Percentiles rank a stretch among this genome's conserved stretches.
phyloP scores from a whole-genome alignment of 2,797 vertebrate species.

The Chaetodon trifasciatus region DNA sequence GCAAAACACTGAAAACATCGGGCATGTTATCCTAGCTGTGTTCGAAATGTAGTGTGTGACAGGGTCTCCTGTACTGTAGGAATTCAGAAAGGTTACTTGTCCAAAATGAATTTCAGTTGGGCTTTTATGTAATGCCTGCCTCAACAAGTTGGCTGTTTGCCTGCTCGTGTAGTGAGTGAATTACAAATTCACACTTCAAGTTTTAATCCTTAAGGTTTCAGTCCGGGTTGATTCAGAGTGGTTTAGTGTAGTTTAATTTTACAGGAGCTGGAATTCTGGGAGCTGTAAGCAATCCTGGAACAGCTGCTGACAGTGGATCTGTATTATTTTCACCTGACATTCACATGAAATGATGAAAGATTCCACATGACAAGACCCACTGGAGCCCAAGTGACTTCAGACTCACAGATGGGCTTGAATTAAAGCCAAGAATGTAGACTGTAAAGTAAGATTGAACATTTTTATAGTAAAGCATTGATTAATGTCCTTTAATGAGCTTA shows the following conservation, averaged over 20 bases:
- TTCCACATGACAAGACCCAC: background rate
- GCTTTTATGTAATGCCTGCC: constrained; percentile 19
- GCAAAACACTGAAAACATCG: constrained; percentile 36
- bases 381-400: background rate
- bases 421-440: background rate
- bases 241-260: background rate
- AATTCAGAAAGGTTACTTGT: constrained; percentile 20
- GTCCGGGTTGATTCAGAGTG: background rate
- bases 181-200: no score
- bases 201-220: background rate
- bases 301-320: background rate
- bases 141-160: constrained; percentile 3
- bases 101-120: constrained; percentile 3
- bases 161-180: background rate
- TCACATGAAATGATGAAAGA: background rate
- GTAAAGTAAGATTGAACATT: no score
- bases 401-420: no score
- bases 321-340: background rate
- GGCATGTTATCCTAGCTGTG: constrained; percentile 31
- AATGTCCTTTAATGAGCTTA: background rate
- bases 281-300: no score
- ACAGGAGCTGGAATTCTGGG: background rate
- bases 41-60: background rate
- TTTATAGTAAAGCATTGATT: background rate
- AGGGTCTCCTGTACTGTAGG: background rate